Evolutionary conservation across 2,888 invertebrate species (phyloP).

Genomic region (Pammene fasciana): DNA sequence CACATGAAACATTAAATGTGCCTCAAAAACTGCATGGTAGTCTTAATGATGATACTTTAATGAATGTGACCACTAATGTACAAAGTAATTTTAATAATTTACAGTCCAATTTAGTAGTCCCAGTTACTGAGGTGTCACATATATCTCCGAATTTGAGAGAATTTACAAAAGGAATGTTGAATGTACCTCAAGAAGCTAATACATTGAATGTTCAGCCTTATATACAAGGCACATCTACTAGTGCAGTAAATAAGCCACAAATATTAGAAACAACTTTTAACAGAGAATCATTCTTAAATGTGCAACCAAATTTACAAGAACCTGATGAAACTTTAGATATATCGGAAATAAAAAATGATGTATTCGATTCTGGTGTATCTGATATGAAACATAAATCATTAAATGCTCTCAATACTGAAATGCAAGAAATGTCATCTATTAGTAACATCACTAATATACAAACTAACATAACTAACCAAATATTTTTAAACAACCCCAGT

Average conservation of each 20-base stretch:
- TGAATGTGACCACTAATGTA: conserved; percentile 8
- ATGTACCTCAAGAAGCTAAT: not conserved
- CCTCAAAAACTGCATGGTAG: conserved; percentile 20
- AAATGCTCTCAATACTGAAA: conserved; percentile 48
- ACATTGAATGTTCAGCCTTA: not conserved
- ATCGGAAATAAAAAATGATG: conserved; percentile 48
- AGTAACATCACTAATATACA: conserved; percentile 64
- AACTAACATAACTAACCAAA: conserved; percentile 66
- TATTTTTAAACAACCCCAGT: conserved; percentile 67
- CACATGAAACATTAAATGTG: conserved; percentile 25
- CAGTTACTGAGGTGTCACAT: conserved; percentile 3
- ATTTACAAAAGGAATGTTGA: conserved; percentile 4
- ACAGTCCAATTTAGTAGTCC: conserved; percentile 1
- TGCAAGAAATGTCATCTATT: conserved; percentile 50
- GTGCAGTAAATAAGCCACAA: conserved; percentile 38
- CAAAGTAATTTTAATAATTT: not conserved
- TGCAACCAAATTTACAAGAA: conserved; percentile 21
- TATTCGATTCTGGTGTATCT: conserved; percentile 65
- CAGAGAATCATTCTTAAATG: conserved; percentile 28
- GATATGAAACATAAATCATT: conserved; percentile 65
- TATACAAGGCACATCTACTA: not conserved
- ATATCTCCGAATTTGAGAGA: conserved; percentile 3
- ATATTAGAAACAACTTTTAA: conserved; percentile 17
- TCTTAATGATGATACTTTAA: conserved; percentile 15
- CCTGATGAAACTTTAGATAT: conserved; percentile 24